Evolutionary conservation across 2,888 invertebrate genomes (phyloP), one percentile per base, ranked within the genome.

Genomic region (Stramonita haemastoma): DNA sequence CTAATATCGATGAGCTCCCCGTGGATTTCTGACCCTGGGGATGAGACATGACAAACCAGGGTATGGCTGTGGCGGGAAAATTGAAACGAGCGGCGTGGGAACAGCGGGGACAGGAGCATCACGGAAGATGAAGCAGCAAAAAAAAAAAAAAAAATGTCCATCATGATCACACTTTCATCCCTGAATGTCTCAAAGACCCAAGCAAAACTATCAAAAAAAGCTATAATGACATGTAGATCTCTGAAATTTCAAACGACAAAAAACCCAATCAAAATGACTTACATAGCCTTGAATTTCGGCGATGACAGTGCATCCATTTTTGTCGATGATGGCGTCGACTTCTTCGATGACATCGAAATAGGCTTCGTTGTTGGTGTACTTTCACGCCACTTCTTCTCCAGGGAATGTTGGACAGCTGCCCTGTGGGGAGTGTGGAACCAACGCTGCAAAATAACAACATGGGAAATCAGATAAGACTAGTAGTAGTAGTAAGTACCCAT

Each of bases 201-300:
- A 46, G 46, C 46, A 46, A 77, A 29, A 77, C 8, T 77, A 26
- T 77, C 6, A 26, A n/a, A 22, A 66, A 15, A 17, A 26, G 66
- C 15, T 17, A 66, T 5, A 66, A 17, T 66, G 15, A 66, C 1
- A 0, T 66, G 26, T 66, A 66, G 66, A 66, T 66, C 22, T 1
- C 66, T 66, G 26, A 46, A n/a, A 66, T 5, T 66, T 22, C 66
- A 66, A 66, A 66, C 15, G 66, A 19, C 29, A 73, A 5, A 73
- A 73, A 73, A 26, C 8, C 11, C 22, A 36, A 56, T n/a, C 56
- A 56, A 6, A 26, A 34, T 26, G 8, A 97, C 98, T 97, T 97
- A 99, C 99, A 97, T 99, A 99, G 96, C 99, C 99, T 96, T 99
- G 99, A 95, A 99, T 99, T 97, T 99, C 99, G n/a, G 99, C 98